phyloP scores from a whole-genome alignment of 2,888 invertebrate species.

The Zonitis immaculata region DNA sequence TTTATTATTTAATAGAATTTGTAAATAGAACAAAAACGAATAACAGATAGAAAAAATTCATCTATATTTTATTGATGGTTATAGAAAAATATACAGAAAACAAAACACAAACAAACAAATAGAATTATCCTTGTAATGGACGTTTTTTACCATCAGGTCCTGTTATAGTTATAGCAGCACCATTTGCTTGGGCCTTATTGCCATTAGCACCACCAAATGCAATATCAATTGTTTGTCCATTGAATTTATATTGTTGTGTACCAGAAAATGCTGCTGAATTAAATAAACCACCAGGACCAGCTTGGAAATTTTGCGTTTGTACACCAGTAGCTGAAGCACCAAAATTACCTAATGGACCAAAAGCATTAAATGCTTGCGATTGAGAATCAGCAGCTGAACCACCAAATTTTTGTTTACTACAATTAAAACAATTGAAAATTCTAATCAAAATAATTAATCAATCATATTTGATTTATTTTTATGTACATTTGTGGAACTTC shows the following conservation, averaged over 20 bases:
- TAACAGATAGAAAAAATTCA: background rate
- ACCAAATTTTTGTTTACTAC: slow-evolving; percentile 13
- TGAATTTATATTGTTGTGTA: slow-evolving; percentile 44
- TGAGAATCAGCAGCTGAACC: slow-evolving; percentile 40
- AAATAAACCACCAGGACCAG: slow-evolving; percentile 16
- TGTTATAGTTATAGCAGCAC: slow-evolving; percentile 12
- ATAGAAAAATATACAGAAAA: background rate
- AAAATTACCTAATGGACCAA: slow-evolving; percentile 34
- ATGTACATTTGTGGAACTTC: background rate
- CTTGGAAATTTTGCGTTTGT: slow-evolving; percentile 17
- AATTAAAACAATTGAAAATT: too few species aligned
- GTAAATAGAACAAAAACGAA: background rate
- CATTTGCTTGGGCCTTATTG: slow-evolving; percentile 10
- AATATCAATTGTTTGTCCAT: slow-evolving; percentile 46
- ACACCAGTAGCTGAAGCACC: slow-evolving; percentile 21
- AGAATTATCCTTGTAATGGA: slow-evolving; percentile 7
- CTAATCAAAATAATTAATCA: too few species aligned
- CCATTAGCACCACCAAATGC: slow-evolving; percentile 32
- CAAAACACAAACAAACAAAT: too few species aligned
- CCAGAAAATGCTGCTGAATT: slow-evolving; percentile 44
- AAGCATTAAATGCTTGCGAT: slow-evolving; percentile 44
- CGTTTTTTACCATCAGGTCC: slow-evolving; percentile 18
- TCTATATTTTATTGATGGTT: background rate
- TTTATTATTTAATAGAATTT: background rate
- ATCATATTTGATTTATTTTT: background rate